phyloP scores from a whole-genome alignment of 2,113 vertebrate genomes.

The Phalacrocorax aristotelis region DNA sequence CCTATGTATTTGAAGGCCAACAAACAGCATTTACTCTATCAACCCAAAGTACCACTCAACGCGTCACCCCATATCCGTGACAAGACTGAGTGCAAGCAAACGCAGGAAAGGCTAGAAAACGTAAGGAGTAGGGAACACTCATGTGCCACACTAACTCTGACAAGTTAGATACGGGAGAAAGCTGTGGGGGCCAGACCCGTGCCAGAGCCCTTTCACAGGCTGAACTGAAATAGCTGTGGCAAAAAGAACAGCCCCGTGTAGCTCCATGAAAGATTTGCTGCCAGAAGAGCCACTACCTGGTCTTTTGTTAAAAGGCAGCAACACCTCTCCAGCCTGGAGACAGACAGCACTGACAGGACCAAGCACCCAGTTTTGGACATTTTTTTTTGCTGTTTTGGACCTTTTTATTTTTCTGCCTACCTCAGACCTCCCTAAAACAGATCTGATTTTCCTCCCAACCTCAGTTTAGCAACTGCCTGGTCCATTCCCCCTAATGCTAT shows the following conservation, averaged over 20 bases:
- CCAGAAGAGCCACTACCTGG: background rate
- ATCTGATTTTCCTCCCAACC: rapidly evolving
- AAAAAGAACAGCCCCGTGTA: rapidly evolving
- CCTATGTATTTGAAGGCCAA: background rate
- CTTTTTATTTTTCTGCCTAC: background rate
- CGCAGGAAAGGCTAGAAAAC: background rate
- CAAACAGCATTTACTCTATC: background rate
- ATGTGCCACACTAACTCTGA: background rate
- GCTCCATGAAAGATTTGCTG: background rate
- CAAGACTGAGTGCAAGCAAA: background rate
- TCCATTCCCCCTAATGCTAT: background rate
- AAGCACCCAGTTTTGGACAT: background rate
- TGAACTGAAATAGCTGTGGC: background rate
- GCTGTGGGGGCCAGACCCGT: background rate
- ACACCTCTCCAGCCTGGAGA: background rate
- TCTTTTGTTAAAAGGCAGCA: background rate
- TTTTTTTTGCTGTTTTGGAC: background rate
- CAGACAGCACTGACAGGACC: no score
- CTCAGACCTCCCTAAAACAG: background rate
- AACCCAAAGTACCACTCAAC: background rate
- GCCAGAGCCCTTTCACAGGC: background rate
- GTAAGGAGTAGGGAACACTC: background rate
- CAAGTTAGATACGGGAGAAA: rapidly evolving
- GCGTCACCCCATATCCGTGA: background rate
- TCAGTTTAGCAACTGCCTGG: background rate